These are phyloP conservation scores for Rissa tridactyla DNA, from an alignment of 2,113 vertebrate species.

Conservation along the genomic window DNA sequence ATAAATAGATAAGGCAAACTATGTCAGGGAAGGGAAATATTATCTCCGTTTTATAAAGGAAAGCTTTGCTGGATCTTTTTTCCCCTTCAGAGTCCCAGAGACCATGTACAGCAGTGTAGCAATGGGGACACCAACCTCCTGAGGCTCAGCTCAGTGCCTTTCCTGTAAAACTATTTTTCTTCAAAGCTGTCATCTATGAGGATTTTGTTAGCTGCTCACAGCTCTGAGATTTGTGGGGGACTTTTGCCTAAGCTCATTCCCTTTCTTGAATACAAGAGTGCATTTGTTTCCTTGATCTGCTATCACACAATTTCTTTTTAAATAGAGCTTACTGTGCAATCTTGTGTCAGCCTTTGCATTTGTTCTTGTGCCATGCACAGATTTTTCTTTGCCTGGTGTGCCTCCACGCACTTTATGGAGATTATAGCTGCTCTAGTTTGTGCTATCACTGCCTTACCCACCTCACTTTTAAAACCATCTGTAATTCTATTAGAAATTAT, in stretches of 20 bases:
- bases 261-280: slow-evolving; percentile 4
- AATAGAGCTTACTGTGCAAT: slow-evolving; percentile 19
- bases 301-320: slow-evolving; percentile 22
- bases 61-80: slow-evolving; percentile 6
- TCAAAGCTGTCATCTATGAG: slow-evolving; percentile 31
- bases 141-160: slow-evolving; percentile 1
- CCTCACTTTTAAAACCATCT: not conserved
- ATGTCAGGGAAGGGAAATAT: not conserved
- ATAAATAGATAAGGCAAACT: not conserved
- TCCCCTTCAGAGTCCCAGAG: not conserved
- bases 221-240: slow-evolving; percentile 6
- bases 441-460: not conserved
- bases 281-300: slow-evolving; percentile 56
- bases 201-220: slow-evolving; percentile 27
- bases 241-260: slow-evolving; percentile 26
- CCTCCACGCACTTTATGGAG: not conserved
- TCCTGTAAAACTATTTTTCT: slow-evolving; percentile 12
- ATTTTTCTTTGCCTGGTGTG: not conserved
- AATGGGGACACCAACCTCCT: slow-evolving; percentile 9
- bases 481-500: not conserved
- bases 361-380: not conserved
- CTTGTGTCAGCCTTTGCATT: slow-evolving; percentile 14
- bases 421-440: not conserved
- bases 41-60: not conserved
- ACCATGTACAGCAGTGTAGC: not conserved